Evolutionary conservation across 2,797 vertebrate species (phyloP).

Genomic region (Oceanodroma leucorhoa): DNA sequence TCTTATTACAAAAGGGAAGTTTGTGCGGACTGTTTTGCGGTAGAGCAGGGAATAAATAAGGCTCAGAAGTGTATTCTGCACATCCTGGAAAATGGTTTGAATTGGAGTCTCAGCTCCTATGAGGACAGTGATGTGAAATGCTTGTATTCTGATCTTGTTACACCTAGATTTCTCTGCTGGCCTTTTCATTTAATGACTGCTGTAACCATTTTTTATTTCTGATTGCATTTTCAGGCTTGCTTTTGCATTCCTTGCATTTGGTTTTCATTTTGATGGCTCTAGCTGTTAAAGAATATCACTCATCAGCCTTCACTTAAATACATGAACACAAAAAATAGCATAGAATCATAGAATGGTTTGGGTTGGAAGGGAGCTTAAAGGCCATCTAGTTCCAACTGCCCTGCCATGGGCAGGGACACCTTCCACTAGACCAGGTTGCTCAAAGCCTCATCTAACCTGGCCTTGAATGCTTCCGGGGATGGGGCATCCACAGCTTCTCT

Average conservation of each 20-base stretch:
- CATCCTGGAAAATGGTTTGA: neutral
- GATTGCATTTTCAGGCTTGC: constrained; percentile 2
- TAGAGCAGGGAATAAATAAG: neutral
- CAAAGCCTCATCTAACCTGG: no score
- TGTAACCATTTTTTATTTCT: constrained; percentile 8
- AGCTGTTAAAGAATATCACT: constrained; percentile 47
- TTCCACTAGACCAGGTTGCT: no score
- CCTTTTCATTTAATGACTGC: neutral
- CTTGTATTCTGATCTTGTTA: neutral
- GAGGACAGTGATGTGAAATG: neutral
- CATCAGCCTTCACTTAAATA: constrained; percentile 46
- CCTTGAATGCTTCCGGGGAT: no score
- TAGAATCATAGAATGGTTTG: no score
- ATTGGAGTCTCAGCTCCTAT: neutral
- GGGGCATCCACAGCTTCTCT: no score
- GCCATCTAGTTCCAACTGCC: no score
- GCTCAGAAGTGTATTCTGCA: neutral
- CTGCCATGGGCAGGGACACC: no score
- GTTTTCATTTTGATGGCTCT: constrained; percentile 14
- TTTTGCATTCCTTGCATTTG: constrained; percentile 1
- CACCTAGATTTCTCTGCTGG: neutral
- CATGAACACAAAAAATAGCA: neutral
- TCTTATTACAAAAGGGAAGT: neutral
- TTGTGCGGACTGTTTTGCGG: neutral
- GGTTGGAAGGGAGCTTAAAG: no score